Evolutionary conservation across 2,888 invertebrate genomes (phyloP), one percentile per base, ranked within the genome.

Genomic region (Stegophylla sp.): DNA sequence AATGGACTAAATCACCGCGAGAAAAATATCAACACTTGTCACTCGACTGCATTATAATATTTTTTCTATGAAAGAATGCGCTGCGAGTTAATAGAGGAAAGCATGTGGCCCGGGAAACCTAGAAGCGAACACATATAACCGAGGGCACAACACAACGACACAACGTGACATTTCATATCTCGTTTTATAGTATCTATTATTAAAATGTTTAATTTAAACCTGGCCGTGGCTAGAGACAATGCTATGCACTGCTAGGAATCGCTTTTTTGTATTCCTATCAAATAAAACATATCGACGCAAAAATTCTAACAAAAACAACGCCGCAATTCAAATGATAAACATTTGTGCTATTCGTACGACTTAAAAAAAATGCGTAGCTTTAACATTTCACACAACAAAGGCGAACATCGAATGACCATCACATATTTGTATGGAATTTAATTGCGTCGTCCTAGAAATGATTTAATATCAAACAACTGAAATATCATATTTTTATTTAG

Each of bases 161-260:
- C 26, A 34, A 53, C 59, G 26, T 7, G 26, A 72, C 71, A 20
- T 56, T 20, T 59, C 59, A 34, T 51, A 48, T 23, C 34, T 48
- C 26, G 17, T 20, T 20, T 63, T 63, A 74, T 75, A 23, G 41
- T 17, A 75, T 75, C 51, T 64, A 64, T 75, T 75, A 75, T 75
- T 75, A 75, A 75, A 75, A 64, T 23, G 10, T 75, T 64, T 41
- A 41, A 75, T 75, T 75, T 53, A 64, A 75, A 41, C 61, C 15
- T 23, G 23, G 12, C 23, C 28, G 1, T 4, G 17, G 26, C 17
- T 12, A 41, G 1, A 45, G 12, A 5, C 26, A 43, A 26, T 12
- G 26, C n/a, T n/a, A n/a, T n/a, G 26, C 41, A 64, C 0, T 48
- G 13, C 28, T 51, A 7, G 51, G n/a, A 51, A 51, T 51, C 20